Conservation (phyloP, 1,140 invertebrate genomes). For the Hyles vespertilio region DNA sequence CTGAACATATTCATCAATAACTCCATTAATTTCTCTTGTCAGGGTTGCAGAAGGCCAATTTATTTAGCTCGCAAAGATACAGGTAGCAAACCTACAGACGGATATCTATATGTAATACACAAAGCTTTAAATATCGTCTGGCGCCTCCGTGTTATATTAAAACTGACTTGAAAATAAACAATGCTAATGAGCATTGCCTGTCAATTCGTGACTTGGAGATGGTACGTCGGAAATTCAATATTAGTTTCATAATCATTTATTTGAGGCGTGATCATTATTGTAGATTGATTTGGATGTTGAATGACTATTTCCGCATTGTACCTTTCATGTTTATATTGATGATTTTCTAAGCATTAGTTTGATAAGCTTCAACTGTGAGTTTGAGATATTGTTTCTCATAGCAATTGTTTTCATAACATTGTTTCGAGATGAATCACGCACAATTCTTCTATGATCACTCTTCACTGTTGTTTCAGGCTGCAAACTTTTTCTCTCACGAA, state of each 20-base stretch:
- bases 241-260: constrained; percentile 63
- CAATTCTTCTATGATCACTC: too few species aligned
- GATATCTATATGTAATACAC: not conserved
- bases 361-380: constrained; percentile 29
- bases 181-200: constrained; percentile 65
- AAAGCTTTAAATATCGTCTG: too few species aligned
- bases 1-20: not conserved
- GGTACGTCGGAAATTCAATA: constrained; percentile 31
- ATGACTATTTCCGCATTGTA: constrained; percentile 65
- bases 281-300: constrained; percentile 65
- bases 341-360: constrained; percentile 30
- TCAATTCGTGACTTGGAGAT: constrained; percentile 56
- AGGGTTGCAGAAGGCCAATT: not conserved
- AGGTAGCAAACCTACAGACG: not conserved
- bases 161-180: constrained; percentile 43
- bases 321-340: constrained; percentile 31
- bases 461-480: too few species aligned
- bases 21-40: not conserved
- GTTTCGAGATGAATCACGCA: too few species aligned
- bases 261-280: constrained; percentile 55
- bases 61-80: not conserved
- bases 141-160: too few species aligned
- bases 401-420: too few species aligned
- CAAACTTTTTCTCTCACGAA: too few species aligned
- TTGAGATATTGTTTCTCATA: constrained; percentile 3